phyloP scores from a whole-genome alignment of 2,113 vertebrate genomes.

The Anoura caudifer region DNA sequence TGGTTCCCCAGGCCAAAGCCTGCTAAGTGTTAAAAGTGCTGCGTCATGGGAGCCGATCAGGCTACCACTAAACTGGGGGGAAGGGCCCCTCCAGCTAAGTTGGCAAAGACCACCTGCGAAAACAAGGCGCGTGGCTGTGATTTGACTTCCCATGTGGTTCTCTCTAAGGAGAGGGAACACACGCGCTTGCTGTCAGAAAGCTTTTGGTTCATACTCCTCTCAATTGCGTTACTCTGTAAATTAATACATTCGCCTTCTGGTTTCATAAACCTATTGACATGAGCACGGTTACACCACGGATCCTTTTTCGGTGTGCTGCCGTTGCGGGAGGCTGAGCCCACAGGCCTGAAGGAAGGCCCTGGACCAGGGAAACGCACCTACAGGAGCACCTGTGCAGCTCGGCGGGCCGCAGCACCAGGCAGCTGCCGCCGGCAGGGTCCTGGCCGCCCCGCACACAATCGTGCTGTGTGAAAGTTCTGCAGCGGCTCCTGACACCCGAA shows the following conservation, averaged over 20 bases:
- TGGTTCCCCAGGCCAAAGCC: not conserved
- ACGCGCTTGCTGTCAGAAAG: not conserved
- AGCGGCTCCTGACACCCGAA: not conserved
- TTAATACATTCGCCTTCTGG: not conserved
- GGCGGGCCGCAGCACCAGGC: not conserved
- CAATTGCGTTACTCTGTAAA: not conserved
- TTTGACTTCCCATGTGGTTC: not conserved
- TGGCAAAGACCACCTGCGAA: not conserved
- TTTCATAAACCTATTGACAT: not conserved
- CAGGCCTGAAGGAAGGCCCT: not conserved
- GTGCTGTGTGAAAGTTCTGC: not conserved
- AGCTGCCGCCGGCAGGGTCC: too few relatives aligned
- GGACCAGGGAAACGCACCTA: not conserved
- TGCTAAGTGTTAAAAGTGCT: not conserved
- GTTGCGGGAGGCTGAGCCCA: not conserved
- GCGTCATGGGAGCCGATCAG: not conserved
- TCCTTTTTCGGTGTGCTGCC: not conserved
- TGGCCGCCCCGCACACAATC: accelerated
- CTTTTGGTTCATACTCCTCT: not conserved
- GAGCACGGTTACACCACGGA: not conserved
- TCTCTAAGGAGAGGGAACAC: not conserved
- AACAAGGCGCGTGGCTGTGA: not conserved
- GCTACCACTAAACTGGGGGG: not conserved
- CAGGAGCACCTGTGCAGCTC: not conserved
- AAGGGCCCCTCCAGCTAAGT: not conserved